Conservation (phyloP, 2,113 vertebrate species). For the Cebus imitator region DNA sequence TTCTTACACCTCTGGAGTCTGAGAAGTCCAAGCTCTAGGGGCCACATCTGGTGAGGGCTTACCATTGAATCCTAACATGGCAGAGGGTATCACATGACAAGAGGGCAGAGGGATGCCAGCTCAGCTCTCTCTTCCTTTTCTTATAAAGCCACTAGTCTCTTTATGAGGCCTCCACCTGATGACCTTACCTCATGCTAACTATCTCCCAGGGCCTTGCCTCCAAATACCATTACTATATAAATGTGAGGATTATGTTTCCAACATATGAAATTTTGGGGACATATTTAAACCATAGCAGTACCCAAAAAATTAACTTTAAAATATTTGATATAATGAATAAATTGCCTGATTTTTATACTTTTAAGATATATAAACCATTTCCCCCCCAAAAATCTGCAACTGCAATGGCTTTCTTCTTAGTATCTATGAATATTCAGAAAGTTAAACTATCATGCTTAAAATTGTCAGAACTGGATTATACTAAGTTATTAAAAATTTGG, state of each 20-base stretch:
- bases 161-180: too few species aligned
- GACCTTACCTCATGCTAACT: background rate
- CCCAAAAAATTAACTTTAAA: background rate
- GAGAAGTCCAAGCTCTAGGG: background rate
- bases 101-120: background rate
- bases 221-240: background rate
- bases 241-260: background rate
- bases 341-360: constrained; percentile 34
- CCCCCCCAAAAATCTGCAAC: background rate
- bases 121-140: background rate
- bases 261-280: background rate
- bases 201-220: background rate
- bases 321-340: constrained; percentile 45
- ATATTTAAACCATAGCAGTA: background rate
- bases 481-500: constrained; percentile 59
- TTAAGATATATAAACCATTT: constrained; percentile 9
- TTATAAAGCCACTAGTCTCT: background rate
- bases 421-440: constrained; percentile 66
- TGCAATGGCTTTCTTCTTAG: constrained; percentile 58
- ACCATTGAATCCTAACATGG: background rate
- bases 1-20: background rate
- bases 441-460: constrained; percentile 51
- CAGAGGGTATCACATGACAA: background rate
- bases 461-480: constrained; percentile 32
- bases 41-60: background rate